Base-by-base conservation (phyloP, 2,797 vertebrate genomes). In the Scolopax bukidnonensis region DNA sequence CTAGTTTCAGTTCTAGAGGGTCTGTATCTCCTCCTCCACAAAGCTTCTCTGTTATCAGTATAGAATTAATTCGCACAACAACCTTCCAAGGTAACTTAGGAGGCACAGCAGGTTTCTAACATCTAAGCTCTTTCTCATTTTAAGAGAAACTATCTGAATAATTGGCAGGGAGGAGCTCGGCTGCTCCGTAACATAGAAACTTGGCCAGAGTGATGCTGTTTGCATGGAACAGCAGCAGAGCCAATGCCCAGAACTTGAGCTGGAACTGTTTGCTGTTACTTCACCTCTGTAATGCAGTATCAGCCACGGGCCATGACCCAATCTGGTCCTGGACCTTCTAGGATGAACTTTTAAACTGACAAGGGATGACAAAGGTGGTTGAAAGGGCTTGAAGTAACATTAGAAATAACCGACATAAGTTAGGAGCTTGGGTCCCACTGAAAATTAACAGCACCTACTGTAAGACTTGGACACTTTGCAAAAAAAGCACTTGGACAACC, bases 21-120 rank as follows among this genome's bases (percentile, higher is more conserved):
- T 57, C 75, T 89, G 18, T 59, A 69, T 56, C 45, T 61, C 71
- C 47, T 85, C 59, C 50, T 92, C 33, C 71, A 40, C 48, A 64
- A 87, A 89, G 38, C 71, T 85, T 32, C 53, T 74, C 45, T 91
- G 64, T 61, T 94, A 71, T 30, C 27, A 21, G 32, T 61, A 65
- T 19, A 53, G 53, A 93, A 95, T 85, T 95, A 61, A 89, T 93
- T 89, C 75, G 50, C 78, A 87, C 93, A 89, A 88, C 61, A 81
- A 77, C 54, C 73, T 91, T 87, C 86, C 45, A 68, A 86, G 69
- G 57, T 87, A 89, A 63, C 59, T 76, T 48, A 51, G 51, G 84
- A 95, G 63, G 73, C 90, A 93, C 87, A 94, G 87, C 73, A 65
- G 84, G 92, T 81, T 94, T 80, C 88, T 77, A 94, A 78, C 68